Evolutionary conservation across 1,140 invertebrate species (phyloP), one percentile per base, ranked within the genome.

Genomic region (Drosophila nannoptera): DNA sequence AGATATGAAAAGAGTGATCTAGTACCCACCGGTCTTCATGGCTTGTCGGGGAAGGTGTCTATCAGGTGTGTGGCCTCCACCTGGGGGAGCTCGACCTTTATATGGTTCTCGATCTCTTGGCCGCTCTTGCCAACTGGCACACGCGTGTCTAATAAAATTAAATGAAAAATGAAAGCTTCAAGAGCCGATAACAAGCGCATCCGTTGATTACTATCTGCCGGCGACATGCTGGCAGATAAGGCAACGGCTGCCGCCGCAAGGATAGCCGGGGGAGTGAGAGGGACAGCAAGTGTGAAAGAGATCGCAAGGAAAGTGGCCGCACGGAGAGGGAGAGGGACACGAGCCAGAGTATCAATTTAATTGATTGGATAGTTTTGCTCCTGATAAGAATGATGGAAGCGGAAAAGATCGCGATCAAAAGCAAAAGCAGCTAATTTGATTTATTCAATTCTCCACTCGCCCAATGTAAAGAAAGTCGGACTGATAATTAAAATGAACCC

Each of bases 1-100:
- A 12, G 31, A 48, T n/a, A n/a, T n/a, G n/a, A n/a, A 12, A 38
- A 48, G n/a, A 7, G 40, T 29, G 9, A n/a, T n/a, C n/a, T n/a
- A n/a, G n/a, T 56, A 84, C 80, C 56, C 45, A 83, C 80, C 76
- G 67, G 76, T 60, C 59, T 83, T 83, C 80, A 83, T 83, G 45
- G 75, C 86, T 49, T 46, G 62, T 61, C 49, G 43, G 54, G 22
- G 76, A 49, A 70, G 62, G 80, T 76, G 77, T 75, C 46, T 62
- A 43, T 16, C 12, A 59, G 59, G 40, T 86, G 69, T 86, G 77
- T 86, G 69, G 40, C 52, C 40, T 16, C 5, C n/a, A 5, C 49
- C n/a, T n/a, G 33, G 33, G 16, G 35, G 31, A 29, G n/a, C 7
- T 22, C 50, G 63, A 53, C 58, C 59, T 58, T 83, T 83, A 80